Evolutionary conservation across 2,797 vertebrate genomes (phyloP), one percentile per base, ranked within the genome.

Genomic region (Diceros bicornis): DNA sequence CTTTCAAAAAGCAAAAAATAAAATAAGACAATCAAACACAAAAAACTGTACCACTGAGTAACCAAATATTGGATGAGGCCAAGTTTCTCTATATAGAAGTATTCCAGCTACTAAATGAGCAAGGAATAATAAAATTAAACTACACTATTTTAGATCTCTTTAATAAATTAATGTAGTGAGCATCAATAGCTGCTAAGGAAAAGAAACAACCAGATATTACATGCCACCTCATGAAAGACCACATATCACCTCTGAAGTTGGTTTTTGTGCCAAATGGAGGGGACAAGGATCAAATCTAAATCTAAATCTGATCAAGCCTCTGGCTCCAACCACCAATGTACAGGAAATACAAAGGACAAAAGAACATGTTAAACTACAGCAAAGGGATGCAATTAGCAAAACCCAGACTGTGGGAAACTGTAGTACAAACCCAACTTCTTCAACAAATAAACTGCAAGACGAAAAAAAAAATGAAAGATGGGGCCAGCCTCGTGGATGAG

Each of bases 1-100:
- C 61, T 69, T 95, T 85, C 41, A 85, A 81, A 94, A 94, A 66
- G 59, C 17, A 61, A 59, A 89, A 90, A 55, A 57, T 4, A 89
- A 90, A 55, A 57, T 4, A 87, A 64, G 14, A 69, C 12, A 93
- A 44, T 83, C 7, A 29, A 77, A 57, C 10, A 61, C 47, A 69
- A 90, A 91, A 85, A 77, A 59, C 32, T 44, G 9, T 72, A 78
- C 29, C 23, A 90, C 55, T 41, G 9, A 59, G 7, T 86, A 93
- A 64, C 17, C 47, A 83, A 89, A 91, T 59, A 89, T 0, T 71
- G 2, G 78, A 81, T 59, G 32, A 95, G 25, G 29, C n/a, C 69
- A 91, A 57, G 1, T 68, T 93, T 91, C 64, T 96, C 71, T 79
- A 69, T 12, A 81, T 1, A 61, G 52, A 87, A 68, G 23, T 85